phyloP scores from a whole-genome alignment of 2,113 vertebrate species.

The Alaudala cheleensis region DNA sequence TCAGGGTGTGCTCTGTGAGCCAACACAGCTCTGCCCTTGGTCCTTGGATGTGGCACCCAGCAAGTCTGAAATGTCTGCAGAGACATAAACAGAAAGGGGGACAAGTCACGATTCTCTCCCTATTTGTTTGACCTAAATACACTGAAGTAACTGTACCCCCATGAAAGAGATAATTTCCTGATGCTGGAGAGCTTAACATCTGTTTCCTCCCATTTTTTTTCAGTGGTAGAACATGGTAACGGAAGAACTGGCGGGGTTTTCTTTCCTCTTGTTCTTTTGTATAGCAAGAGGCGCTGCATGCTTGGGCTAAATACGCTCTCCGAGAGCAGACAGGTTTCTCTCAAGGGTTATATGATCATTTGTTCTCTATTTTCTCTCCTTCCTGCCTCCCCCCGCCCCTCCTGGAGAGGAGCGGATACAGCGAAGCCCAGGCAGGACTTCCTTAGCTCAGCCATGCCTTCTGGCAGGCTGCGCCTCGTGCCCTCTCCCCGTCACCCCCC shows the following conservation, averaged over 20 bases:
- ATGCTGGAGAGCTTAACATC: constrained; percentile 58
- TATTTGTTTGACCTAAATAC: constrained; percentile 56
- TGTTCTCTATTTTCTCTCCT: constrained; percentile 70
- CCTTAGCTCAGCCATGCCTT: constrained; percentile 56
- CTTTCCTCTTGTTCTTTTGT: constrained; percentile 69
- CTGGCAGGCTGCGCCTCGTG: constrained; percentile 23
- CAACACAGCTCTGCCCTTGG: background rate
- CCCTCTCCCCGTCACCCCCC: constrained; percentile 3
- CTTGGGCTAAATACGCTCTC: constrained; percentile 36
- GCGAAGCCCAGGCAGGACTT: constrained; percentile 65
- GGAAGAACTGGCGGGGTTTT: constrained; percentile 59
- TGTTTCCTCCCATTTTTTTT: constrained; percentile 72
- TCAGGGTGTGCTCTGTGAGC: background rate
- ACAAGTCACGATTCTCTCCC: background rate
- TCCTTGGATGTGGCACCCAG: fast-evolving
- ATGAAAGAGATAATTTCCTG: constrained; percentile 68
- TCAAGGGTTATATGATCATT: constrained; percentile 56
- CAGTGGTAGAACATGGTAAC: constrained; percentile 7
- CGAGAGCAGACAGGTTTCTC: constrained; percentile 55
- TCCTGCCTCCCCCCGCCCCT: constrained; percentile 46
- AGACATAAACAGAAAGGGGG: background rate
- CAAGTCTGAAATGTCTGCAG: background rate
- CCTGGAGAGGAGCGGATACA: constrained; percentile 61
- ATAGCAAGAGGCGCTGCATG: constrained; percentile 3
- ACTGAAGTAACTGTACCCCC: constrained; percentile 34